Base-by-base conservation (phyloP, 2,888 invertebrate genomes). In the Abscondita cerata region DNA sequence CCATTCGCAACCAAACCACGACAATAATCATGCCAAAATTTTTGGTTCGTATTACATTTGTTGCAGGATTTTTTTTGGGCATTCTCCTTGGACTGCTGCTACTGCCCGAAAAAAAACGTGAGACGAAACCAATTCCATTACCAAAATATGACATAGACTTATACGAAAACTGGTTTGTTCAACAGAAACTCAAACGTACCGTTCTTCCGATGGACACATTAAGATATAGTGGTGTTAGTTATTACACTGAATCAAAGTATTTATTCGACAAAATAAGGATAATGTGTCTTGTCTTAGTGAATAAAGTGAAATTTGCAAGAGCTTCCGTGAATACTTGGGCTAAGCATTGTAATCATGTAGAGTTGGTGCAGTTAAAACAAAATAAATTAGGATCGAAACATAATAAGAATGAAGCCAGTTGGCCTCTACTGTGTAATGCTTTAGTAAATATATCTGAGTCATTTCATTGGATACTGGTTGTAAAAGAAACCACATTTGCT, bases 401-500 rank as follows among this genome's bases (percentile, higher is more conserved):
- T 4, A 78, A 73, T 18, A 65, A 63, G 31, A 69, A 60, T 9
- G 74, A 70, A 55, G 76, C 79, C 2, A 75, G 77, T 2, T 81
- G 80, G 80, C 59, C 68, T 38, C 46, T 73, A 34, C 68, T 80
- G 40, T 81, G 80, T 60, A 67, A 73, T 34, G 58, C 62, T 3
- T 61, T 80, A 55, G 66, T 69, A 36, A 60, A 67, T 16, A 59
- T 76, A 38, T 40, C 68, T 34, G 55, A 67, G n/a, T 50, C 62
- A 11, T 72, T 81, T 52, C 72, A 84, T 31, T 87, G 86, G 86
- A 70, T 81, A n/a, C 75, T 86, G 50, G 80, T 86, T 70, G 80
- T 84, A 0, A 81, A 82, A 62, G 86, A 86, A 67, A 81, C 84
- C 64, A 83, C 83, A 15, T 82, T 84, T 77, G 83, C 83, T 5